These are phyloP conservation scores for Xenopus borealis DNA, from an alignment of 2,113 vertebrate species.

Conservation along the genomic window DNA sequence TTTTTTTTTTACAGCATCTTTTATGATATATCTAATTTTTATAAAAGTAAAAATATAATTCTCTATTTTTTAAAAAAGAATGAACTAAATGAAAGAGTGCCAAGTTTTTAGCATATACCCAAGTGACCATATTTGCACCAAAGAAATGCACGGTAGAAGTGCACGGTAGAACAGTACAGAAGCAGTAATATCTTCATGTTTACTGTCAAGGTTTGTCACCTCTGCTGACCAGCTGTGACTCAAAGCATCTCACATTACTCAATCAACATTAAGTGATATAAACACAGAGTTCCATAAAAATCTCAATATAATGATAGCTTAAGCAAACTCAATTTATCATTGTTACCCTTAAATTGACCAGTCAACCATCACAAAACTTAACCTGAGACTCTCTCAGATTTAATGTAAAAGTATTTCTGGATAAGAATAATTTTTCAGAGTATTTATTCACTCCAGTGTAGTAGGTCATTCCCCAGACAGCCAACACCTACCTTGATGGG, in stretches of 20 bases:
- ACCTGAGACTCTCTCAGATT: slow-evolving; percentile 53
- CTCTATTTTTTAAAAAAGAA: too few species aligned
- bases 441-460: too few species aligned
- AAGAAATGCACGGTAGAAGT: too few species aligned
- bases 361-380: slow-evolving; percentile 61
- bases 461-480: too few species aligned
- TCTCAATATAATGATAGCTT: slow-evolving; percentile 82
- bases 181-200: slow-evolving; percentile 76
- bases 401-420: slow-evolving; percentile 43
- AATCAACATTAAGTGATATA: slow-evolving; percentile 81
- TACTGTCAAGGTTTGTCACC: slow-evolving; percentile 84
- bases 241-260: slow-evolving; percentile 64
- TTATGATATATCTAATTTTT: too few species aligned
- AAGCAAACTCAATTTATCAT: slow-evolving; percentile 89
- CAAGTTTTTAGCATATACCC: too few species aligned
- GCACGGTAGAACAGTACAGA: slow-evolving; percentile 78
- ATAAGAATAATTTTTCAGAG: too few species aligned
- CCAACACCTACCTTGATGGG: too few species aligned
- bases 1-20: too few species aligned
- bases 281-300: slow-evolving; percentile 83
- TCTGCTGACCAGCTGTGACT: slow-evolving; percentile 73
- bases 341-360: slow-evolving; percentile 66
- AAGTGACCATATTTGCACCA: slow-evolving; percentile 51
- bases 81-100: too few species aligned
- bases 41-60: too few species aligned